Percentiles rank a stretch among this genome's conserved stretches.
These are phyloP conservation scores for Toxotes chatareus DNA, from an alignment of 2,113 vertebrate species.

Conservation along the genomic window DNA sequence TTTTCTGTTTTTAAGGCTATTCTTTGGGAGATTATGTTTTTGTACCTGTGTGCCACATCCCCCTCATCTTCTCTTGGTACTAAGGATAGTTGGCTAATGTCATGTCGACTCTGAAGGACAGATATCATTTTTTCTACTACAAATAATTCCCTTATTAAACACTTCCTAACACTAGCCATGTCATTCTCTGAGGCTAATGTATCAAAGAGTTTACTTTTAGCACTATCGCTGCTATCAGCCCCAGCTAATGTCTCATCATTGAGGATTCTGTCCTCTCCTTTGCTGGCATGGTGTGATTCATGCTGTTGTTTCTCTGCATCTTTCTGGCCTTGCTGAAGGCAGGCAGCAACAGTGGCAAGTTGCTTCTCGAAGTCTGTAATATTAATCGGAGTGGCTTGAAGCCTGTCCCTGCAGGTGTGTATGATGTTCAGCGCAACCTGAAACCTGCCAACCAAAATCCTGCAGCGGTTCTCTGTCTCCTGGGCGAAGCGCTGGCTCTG, in stretches of 20 bases:
- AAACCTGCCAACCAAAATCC: slow-evolving; percentile 85
- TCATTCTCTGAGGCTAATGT: slow-evolving; percentile 48
- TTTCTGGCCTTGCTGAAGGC: slow-evolving; percentile 74
- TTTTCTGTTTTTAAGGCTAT: slow-evolving; percentile 80
- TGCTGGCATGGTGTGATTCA: slow-evolving; percentile 43
- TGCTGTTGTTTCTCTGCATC: slow-evolving; percentile 61
- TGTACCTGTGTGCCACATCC: slow-evolving; percentile 65
- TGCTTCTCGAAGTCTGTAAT: slow-evolving; percentile 78
- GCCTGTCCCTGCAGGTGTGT: slow-evolving; percentile 85
- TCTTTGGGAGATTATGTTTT: slow-evolving; percentile 82
- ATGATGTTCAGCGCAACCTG: slow-evolving; percentile 84
- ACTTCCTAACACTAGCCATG: slow-evolving; percentile 78
- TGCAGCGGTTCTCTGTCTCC: slow-evolving; percentile 70
- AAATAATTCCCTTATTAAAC: slow-evolving; percentile 85
- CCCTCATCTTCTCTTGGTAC: slow-evolving; percentile 62
- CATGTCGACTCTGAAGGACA: slow-evolving; percentile 81
- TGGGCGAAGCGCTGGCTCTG: slow-evolving; percentile 74
- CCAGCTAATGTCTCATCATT: slow-evolving; percentile 44
- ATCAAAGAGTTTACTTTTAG: not conserved
- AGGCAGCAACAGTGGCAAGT: slow-evolving; percentile 77
- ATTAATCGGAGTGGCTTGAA: slow-evolving; percentile 68
- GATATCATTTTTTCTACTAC: slow-evolving; percentile 86
- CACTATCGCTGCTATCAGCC: slow-evolving; percentile 35
- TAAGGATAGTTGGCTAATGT: slow-evolving; percentile 59
- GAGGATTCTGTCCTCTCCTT: slow-evolving; percentile 64